These are phyloP conservation scores for Crypturellus undulatus DNA, from an alignment of 2,113 vertebrate genomes.

Conservation along the genomic window DNA sequence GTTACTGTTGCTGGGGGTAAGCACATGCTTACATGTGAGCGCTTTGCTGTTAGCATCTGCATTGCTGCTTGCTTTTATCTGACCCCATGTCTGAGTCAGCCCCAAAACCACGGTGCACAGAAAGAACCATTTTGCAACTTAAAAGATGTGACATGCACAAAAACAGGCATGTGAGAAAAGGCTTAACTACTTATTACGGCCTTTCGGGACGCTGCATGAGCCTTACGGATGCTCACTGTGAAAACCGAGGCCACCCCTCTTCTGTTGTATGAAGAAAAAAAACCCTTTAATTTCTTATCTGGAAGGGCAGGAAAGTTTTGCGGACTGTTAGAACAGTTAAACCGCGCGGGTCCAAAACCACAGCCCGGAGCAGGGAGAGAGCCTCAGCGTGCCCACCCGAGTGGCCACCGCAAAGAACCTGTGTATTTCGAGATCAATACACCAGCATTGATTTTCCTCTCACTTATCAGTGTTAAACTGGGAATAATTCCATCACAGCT, in stretches of 20 bases:
- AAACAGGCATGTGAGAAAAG: not conserved
- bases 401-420: not conserved
- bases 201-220: not conserved
- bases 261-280: not conserved
- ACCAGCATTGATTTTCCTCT: slow-evolving; percentile 15
- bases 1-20: not conserved
- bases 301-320: not conserved
- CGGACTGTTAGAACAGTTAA: not conserved
- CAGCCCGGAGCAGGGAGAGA: accelerated
- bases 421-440: not conserved
- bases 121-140: not conserved
- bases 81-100: not conserved
- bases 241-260: not conserved
- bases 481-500: slow-evolving; percentile 33
- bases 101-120: accelerated
- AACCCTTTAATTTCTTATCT: not conserved
- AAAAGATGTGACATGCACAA: accelerated
- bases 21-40: not conserved
- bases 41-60: not conserved
- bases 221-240: not conserved
- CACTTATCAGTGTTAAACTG: not conserved
- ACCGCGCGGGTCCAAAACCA: not conserved
- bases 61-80: not conserved
- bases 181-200: not conserved
- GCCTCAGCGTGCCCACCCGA: not conserved